These are phyloP conservation scores for Chelon auratus DNA, from an alignment of 2,797 vertebrate genomes.

Conservation along the genomic window DNA sequence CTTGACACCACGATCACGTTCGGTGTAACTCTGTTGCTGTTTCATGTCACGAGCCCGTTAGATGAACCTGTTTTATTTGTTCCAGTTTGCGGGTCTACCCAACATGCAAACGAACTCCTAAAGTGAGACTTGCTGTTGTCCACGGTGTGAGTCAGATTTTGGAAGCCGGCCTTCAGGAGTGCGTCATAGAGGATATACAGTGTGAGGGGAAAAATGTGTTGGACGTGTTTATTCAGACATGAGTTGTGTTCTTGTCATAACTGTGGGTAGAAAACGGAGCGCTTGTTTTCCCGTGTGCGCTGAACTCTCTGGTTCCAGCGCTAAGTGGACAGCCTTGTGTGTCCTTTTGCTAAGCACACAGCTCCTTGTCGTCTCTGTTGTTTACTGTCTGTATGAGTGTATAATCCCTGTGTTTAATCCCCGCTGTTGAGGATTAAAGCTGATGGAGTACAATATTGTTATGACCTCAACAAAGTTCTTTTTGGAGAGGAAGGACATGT, in stretches of 20 bases:
- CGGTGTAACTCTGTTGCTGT: neutral
- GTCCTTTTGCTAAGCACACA: constrained; percentile 42
- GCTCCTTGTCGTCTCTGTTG: constrained; percentile 50
- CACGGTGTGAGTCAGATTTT: constrained; percentile 56
- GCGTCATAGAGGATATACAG: constrained; percentile 50
- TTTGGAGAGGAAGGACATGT: constrained; percentile 14
- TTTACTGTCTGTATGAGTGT: constrained; percentile 63
- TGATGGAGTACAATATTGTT: constrained; percentile 48
- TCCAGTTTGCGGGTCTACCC: constrained; percentile 22
- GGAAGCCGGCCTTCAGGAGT: constrained; percentile 51
- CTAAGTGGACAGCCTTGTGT: constrained; percentile 46
- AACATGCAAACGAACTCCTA: constrained; percentile 37
- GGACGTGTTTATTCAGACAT: constrained; percentile 42
- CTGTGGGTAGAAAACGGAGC: constrained; percentile 7
- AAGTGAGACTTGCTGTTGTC: constrained; percentile 43
- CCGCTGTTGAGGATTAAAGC: constrained; percentile 58
- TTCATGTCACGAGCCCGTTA: neutral
- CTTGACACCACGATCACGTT: neutral
- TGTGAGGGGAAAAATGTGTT: constrained; percentile 35
- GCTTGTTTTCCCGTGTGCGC: neutral
- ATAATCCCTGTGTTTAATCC: constrained; percentile 72
- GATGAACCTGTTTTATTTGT: constrained; percentile 28
- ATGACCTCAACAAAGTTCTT: constrained; percentile 33
- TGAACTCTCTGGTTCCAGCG: constrained; percentile 7
- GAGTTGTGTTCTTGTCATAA: constrained; percentile 41